These are phyloP conservation scores for Trichonephila clavipes DNA, from an alignment of 1,140 invertebrate species.

Conservation along the genomic window DNA sequence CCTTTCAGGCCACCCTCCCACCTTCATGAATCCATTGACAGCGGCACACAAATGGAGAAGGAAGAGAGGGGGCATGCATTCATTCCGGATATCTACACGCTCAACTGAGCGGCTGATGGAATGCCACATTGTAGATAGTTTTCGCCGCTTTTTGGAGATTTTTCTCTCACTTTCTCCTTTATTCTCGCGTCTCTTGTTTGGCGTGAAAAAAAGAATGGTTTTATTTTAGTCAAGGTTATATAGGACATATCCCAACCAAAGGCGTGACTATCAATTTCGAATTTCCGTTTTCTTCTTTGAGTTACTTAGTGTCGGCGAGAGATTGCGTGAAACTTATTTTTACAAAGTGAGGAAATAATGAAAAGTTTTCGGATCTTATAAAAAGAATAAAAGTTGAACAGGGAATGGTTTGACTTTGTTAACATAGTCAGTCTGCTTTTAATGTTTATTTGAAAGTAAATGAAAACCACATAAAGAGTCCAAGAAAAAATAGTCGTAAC, in stretches of 20 bases:
- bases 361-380: too few relatives aligned
- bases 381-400: not conserved
- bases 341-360: too few relatives aligned
- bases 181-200: conserved; percentile 4
- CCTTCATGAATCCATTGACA: conserved; percentile 17
- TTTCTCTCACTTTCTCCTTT: conserved; percentile 26
- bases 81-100: conserved; percentile 58
- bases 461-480: too few relatives aligned
- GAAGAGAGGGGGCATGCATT: conserved; percentile 8
- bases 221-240: conserved; percentile 29
- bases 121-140: conserved; percentile 66
- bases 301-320: not conserved
- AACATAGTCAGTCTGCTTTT: too few relatives aligned
- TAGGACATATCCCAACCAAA: not conserved
- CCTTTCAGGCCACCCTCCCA: conserved; percentile 2
- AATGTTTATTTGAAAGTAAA: too few relatives aligned
- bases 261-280: conserved; percentile 32
- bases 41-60: not conserved
- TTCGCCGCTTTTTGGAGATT: conserved; percentile 53
- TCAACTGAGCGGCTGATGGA: conserved; percentile 69
- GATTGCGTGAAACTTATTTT: not conserved
- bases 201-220: not conserved
- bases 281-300: not conserved
- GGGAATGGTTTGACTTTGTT: too few relatives aligned
- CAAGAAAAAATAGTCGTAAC: too few relatives aligned